Base-by-base conservation (phyloP, 2,113 vertebrate genomes). In the Rhodinocichla rosea region DNA sequence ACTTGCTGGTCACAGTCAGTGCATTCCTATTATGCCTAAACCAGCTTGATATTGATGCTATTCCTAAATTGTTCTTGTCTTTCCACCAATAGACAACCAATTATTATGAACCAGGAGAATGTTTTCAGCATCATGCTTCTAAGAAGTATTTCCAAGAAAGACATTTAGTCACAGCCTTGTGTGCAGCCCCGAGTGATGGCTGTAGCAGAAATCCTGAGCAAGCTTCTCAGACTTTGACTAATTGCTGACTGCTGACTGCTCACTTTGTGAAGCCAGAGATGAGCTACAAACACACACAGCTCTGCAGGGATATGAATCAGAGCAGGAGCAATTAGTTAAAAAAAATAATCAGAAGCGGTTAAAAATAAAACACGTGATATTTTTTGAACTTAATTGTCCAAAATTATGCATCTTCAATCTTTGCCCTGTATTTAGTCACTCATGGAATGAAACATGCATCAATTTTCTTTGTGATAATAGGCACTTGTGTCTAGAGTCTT, bases 201-300 rank as follows among this genome's bases (percentile, higher is more conserved):
- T 95, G 71, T 39, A 94, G 77, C 78, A 88, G 81, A 88, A 89
- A 93, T 55, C 79, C 91, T 59, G 82, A 97, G 87, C 94, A 91
- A 90, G 81, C 92, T 91, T 79, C 92, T 93, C 92, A 96, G 93
- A 94, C 92, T 87, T 97, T 85, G 94, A 94, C 75, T 94, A 97
- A 97, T 88, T 92, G 93, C 89, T 95, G 81, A 67, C 39, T 87
- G 91, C 92, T 92, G 94, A 93, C 94, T 90, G 92, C 94, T 97
- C 92, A 75, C 67, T 95, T 94, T 91, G 89, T n/a, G 84, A 70
- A 89, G 87, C 47, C 47, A 42, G 90, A 94, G 90, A 75, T 71
- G 52, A 62, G 78, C 74, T 62, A 57, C 71, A 87, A 83, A 85
- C 75, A 78, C 44, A 73, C 27, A 50, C 33, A 94, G 69, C 63